Evolutionary conservation across 2,888 invertebrate species (phyloP), one percentile per base, ranked within the genome.

Genomic region (Chelonus formosanus): DNA sequence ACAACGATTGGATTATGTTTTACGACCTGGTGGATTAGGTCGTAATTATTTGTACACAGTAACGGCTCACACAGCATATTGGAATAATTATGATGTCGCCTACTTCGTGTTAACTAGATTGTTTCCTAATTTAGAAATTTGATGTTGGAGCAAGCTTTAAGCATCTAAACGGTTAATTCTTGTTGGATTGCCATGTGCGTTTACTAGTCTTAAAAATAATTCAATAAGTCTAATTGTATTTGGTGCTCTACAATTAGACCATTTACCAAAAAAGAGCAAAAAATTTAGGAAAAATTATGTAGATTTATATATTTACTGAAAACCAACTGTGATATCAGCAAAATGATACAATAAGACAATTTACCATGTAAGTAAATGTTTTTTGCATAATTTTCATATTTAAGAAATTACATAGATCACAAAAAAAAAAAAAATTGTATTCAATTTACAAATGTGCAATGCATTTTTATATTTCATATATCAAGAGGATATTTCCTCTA

Each of bases 1-100:
- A 70, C 87, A 87, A 75, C 86, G 89, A 52, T 78, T 89, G 74
- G 90, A 90, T 83, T 90, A 88, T 76, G 87, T 88, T 64, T 78
- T 90, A 62, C 83, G 85, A 70, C 87, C 88, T 61, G 86, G 87
- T 43, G 87, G 87, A 63, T 84, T 89, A 74, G 87, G 87, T 55
- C 86, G 86, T 72, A 87, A 87, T 73, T 90, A 90, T 79, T 82
- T 89, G 61, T 86, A 88, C 54, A 87, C 88, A 50, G 84, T 90
- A 58, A 88, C 88, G 43, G 88, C 89, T 0, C 90, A 90, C 79
- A 89, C 89, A 1, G 86, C 87, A 40, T 90, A 90, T 79, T 90
- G 90, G 90, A 86, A 83, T 73, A 89, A 88, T 74, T 86, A 86
- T 61, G 90, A 90, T 73, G 87, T 89, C 44, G 89, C 89, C 20